Evolutionary conservation across 53 echinoderm and acorn worm species (phyloP), one percentile per base, ranked within the genome.

Genomic region (Crossaster papposus): DNA sequence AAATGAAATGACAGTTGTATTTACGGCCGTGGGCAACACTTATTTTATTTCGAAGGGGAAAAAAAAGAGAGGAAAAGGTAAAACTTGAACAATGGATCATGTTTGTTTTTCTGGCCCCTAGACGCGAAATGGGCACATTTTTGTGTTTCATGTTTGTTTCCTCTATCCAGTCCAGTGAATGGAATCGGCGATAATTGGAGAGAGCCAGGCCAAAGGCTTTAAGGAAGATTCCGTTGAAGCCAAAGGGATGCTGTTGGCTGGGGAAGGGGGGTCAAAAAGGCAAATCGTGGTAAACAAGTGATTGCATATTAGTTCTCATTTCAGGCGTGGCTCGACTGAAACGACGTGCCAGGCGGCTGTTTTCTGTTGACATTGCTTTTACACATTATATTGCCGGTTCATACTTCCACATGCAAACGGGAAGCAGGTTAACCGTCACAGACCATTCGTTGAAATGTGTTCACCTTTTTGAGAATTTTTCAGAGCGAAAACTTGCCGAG

Each of bases 271-370:
- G 36, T 8, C 17, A 36, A 28, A 74, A 74, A 74, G 75, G 75
- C 75, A 74, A 44, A 35, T 33, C 75, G 31, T 18, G 35, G 75
- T n/a, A 35, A 74, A 74, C 36, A 35, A 11, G 75, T 35, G 75
- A 68, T 26, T 68, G 68, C 68, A 28, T 68, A 81, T 33, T 64
- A 30, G 31, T 58, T 81, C 62, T 81, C 81, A 81, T 81, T 34
- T 81, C 81, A 23, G 36, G 81, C 81, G 64, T 64, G 81, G 63
- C 51, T 81, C 22, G 24, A n/a, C n/a, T n/a, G n/a, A 10, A 11
- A 0, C 20, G 0, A 28, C 68, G 24, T 10, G n/a, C 68, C 68
- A 68, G 68, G 29, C 68, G 68, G 68, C 68, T 68, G 11, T 68
- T 68, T 68, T 68, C 24, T 68, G 65, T 17, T 15, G 58, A 58